phyloP scores from a whole-genome alignment of 2,113 vertebrate species.

The Xerus inauris region DNA sequence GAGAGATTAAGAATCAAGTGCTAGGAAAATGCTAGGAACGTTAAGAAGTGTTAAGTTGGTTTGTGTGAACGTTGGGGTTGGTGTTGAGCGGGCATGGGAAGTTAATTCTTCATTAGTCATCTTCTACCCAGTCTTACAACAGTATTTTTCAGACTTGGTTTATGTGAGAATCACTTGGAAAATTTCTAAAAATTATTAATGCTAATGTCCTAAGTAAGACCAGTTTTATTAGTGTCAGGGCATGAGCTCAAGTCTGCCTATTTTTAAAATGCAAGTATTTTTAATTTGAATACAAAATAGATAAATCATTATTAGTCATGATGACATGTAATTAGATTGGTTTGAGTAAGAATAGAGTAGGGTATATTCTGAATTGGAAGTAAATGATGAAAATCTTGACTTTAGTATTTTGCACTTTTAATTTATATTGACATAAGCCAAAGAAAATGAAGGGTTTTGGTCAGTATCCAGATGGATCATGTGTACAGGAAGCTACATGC shows the following conservation, averaged over 20 bases:
- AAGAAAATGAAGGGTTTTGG: neutral
- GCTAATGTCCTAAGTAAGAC: neutral
- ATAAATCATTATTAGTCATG: neutral
- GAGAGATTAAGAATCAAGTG: neutral
- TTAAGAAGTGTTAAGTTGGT: neutral
- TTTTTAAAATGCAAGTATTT: neutral
- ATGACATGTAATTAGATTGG: neutral
- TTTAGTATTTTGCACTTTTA: neutral
- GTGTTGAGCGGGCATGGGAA: neutral
- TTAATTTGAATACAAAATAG: neutral
- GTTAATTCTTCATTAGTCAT: neutral
- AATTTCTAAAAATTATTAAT: neutral
- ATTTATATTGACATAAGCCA: constrained; percentile 4
- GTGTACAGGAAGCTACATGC: neutral
- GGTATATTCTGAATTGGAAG: neutral
- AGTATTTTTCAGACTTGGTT: neutral
- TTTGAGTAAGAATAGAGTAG: neutral
- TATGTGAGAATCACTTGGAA: neutral
- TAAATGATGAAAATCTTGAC: neutral
- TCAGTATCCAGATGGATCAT: neutral
- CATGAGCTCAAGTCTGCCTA: neutral
- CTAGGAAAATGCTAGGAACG: neutral
- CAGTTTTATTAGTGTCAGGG: neutral
- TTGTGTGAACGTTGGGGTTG: neutral
- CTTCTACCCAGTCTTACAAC: neutral